Evolutionary conservation across 2,797 vertebrate genomes (phyloP), one percentile per base, ranked within the genome.

Genomic region (Thaleichthys pacificus): DNA sequence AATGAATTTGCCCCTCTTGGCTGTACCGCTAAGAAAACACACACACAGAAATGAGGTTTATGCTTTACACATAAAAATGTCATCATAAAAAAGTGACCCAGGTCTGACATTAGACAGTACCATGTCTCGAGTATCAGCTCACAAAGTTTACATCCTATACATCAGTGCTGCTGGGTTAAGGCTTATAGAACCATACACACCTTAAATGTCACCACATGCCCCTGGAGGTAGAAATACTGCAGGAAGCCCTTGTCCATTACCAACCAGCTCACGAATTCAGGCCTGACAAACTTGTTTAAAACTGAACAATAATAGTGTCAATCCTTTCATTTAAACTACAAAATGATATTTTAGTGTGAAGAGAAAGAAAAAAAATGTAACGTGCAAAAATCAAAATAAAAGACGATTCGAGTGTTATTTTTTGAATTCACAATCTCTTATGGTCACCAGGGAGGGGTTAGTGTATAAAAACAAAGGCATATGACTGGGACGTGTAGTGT

Each of bases 221-320:
- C 14, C 60, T 61, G 60, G 60, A 61, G 60, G 60, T 61, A 61
- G 60, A 61, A 61, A 61, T 26, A 26, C 60, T 61, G 60, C 21
- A 61, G 60, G 22, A 61, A 61, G 60, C 60, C 60, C 60, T 14
- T 24, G 26, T 24, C 8, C 24, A 26, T 61, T 61, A 12, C 60
- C 22, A 14, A 61, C 26, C 60, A 24, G 60, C 24, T 61, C 22
- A 61, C 60, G n/a, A 19, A 17, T 17, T 56, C 51, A 17, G 19
- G 51, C 51, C 51, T 47, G 51, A 56, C 51, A 17, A 56, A n/a
- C 51, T 56, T 56, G 19, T n/a, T n/a, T 56, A 56, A 56, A 56
- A n/a, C 17, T 56, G 51, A 56, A 56, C 15, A n/a, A 56, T 56
- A 47, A 56, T 56, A 56, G 51, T 56, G 51, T 56, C 51, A n/a